Evolutionary conservation across 2,888 invertebrate genomes (phyloP), one percentile per base, ranked within the genome.

Genomic region (Hyles lineata): DNA sequence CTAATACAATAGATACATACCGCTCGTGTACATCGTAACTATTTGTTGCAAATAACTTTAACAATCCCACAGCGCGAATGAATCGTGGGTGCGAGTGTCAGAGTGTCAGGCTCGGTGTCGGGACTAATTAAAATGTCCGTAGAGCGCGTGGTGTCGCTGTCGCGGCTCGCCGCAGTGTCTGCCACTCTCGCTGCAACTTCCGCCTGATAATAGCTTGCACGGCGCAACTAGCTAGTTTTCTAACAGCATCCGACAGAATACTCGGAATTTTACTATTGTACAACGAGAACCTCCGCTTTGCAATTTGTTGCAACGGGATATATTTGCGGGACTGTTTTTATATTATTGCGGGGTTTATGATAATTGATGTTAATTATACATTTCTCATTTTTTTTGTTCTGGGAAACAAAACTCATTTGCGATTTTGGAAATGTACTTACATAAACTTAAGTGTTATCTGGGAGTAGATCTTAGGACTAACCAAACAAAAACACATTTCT

Each of bases 81-180:
- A 43, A 15, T 43, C 43, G 17, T 50, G 67, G 43, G 50, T 23
- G 67, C 11, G 21, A 19, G 35, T 35, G 35, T 61, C 52, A 55
- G 52, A 11, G 43, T 60, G 23, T 59, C 59, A 19, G 35, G 21
- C 21, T 7, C 63, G 15, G 35, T 63, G 35, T n/a, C 15, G 72
- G 72, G 73, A 76, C 81, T 85, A 85, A 85, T 85, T 85, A 85
- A 85, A 84, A 78, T 72, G 81, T 82, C 80, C 76, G 76, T 62
- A 35, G 77, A 75, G 78, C 74, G 74, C n/a, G 8, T 17, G 55
- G 55, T n/a, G 55, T 55, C 75, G 73, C 74, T 71, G 78, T 75
- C 76, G 80, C 69, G 79, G 81, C 77, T 78, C 62, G 75, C 84
- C 84, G 70, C 83, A 78, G 77, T 23, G 67, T 69, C 78, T 80